phyloP scores from a whole-genome alignment of 2,113 vertebrate genomes.

The Gavia stellata region DNA sequence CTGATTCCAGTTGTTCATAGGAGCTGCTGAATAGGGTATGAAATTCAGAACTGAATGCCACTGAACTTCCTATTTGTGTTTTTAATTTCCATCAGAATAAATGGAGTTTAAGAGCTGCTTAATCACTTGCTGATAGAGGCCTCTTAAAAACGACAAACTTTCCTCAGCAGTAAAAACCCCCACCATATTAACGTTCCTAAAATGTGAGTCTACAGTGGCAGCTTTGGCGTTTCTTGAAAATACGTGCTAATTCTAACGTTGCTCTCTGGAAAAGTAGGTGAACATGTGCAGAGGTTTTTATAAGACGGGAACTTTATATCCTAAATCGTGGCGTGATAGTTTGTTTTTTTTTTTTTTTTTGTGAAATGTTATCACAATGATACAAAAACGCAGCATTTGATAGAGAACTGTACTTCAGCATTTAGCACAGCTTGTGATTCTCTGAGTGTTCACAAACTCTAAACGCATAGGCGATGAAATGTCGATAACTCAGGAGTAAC shows the following conservation, averaged over 20 bases:
- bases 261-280: not conserved
- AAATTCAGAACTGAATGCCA: not conserved
- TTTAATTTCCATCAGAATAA: not conserved
- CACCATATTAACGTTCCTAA: not conserved
- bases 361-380: not conserved
- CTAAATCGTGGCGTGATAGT: fast-evolving
- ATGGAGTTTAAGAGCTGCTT: not conserved
- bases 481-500: not conserved
- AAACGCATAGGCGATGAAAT: not conserved
- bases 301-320: not conserved
- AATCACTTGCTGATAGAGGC: not conserved
- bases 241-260: not conserved
- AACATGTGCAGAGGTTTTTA: not conserved
- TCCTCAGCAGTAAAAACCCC: not conserved
- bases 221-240: not conserved
- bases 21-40: not conserved
- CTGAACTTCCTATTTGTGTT: not conserved
- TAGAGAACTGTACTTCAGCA: not conserved
- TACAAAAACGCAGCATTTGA: not conserved
- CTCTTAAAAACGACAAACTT: not conserved
- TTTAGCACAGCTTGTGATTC: not conserved
- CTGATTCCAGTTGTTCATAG: fast-evolving
- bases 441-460: not conserved
- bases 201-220: not conserved
- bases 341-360: not conserved